Evolutionary conservation across 1,140 invertebrate species (phyloP), one percentile per base, ranked within the genome.

Genomic region (Drosophila pandora): DNA sequence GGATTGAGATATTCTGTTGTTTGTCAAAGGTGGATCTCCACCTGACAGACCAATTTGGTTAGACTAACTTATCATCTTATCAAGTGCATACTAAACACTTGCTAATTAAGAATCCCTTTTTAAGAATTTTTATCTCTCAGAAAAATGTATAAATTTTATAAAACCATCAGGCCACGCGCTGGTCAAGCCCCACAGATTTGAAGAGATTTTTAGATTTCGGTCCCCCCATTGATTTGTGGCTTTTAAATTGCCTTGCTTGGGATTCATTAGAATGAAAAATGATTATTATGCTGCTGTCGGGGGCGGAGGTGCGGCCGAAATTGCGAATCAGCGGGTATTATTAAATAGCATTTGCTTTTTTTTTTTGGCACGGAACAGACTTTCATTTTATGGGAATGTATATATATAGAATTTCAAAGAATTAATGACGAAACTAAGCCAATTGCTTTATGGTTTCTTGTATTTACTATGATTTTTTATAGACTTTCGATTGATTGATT

Each of bases 401-500:
- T 22, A 37, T 32, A 25, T 21, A 12, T 10, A 41, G 39, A 7
- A 17, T 43, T 43, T 43, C 41, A 9, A 43, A 43, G 34, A 37
- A 37, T 37, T 37, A 43, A 43, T 43, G 41, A 43, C 17, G 41
- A 21, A 43, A 43, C 13, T 13, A 17, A 28, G 2, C 32, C 41
- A 65, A 82, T 69, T 79, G 41, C 41, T 13, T 21, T 21, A 43
- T 69, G 52, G 22, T 65, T 49, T 58, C 76, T 52, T 49, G 61
- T 45, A 45, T 39, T 2, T 23, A 49, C 30, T 65, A 55, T 21
- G 61, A 53, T 41, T 58, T 58, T 71, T 82, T 62, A 76, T 78
- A 58, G 82, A 50, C 67, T 52, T 61, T 79, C 69, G 82, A 87
- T 87, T 88, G 75, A 88, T 85, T 68, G 72, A 70, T 73, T 83